phyloP scores from a whole-genome alignment of 2,113 vertebrate species.

The Otus sunia region DNA sequence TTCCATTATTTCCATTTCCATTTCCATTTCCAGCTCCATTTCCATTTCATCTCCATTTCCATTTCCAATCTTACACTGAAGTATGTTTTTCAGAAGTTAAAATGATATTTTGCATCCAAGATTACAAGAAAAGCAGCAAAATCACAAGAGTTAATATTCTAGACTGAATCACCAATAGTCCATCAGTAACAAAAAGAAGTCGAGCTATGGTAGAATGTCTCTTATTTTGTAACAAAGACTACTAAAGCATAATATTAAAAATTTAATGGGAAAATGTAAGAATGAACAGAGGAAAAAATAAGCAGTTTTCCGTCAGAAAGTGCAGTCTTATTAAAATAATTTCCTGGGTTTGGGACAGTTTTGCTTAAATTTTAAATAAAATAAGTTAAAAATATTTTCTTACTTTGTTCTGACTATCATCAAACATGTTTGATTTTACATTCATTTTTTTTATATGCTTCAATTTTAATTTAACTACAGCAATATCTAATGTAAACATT shows the following conservation, averaged over 20 bases:
- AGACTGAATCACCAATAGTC: not conserved
- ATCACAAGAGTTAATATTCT: not conserved
- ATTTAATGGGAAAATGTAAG: not conserved
- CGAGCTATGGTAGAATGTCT: not conserved
- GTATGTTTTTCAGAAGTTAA: not conserved
- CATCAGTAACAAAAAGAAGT: not conserved
- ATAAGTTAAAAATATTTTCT: not conserved
- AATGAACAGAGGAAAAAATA: not conserved
- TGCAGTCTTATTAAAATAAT: not conserved
- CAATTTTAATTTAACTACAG: not conserved
- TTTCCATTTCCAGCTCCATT: not conserved
- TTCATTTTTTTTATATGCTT: not conserved
- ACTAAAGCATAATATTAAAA: not conserved
- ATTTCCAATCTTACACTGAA: not conserved
- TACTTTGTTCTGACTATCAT: not conserved
- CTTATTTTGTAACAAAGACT: not conserved
- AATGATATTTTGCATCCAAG: not conserved
- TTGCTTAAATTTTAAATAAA: not conserved
- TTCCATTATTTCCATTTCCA: not conserved
- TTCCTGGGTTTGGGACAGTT: not conserved
- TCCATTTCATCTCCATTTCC: not conserved
- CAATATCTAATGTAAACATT: not conserved
- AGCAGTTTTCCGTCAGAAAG: not conserved
- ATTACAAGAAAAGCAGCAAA: not conserved
- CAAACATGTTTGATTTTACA: fast-evolving